These are phyloP conservation scores for Catharus ustulatus DNA, from an alignment of 2,797 vertebrate genomes.

Conservation along the genomic window DNA sequence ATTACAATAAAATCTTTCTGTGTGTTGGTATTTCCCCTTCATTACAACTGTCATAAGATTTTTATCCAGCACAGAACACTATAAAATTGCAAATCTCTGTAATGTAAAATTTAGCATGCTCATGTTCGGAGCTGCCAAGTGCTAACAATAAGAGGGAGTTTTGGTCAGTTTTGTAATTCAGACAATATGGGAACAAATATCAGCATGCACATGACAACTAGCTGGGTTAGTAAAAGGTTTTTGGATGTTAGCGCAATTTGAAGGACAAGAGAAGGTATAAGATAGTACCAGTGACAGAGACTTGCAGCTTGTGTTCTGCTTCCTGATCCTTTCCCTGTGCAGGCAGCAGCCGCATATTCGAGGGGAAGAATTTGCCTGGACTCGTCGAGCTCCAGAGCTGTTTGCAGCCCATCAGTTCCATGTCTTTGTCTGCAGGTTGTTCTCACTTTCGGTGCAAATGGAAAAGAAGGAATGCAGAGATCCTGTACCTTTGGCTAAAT, in stretches of 20 bases:
- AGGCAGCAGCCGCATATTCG: background rate
- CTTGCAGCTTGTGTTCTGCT: background rate
- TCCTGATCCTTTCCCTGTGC: background rate
- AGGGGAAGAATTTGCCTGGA: background rate
- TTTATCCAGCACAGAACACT: background rate
- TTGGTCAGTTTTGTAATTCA: background rate
- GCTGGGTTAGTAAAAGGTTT: background rate
- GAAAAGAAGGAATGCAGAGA: background rate
- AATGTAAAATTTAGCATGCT: background rate
- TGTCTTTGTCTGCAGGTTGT: background rate
- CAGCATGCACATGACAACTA: background rate
- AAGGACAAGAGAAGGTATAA: background rate
- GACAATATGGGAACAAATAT: background rate
- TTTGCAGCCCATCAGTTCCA: background rate
- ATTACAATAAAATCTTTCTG: background rate
- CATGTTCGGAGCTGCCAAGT: background rate
- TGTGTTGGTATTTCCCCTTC: background rate
- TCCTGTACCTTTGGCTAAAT: background rate
- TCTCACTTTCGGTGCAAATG: background rate
- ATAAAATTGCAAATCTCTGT: background rate
- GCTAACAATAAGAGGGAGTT: background rate
- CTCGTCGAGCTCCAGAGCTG: accelerated
- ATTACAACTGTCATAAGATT: background rate
- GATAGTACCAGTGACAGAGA: background rate
- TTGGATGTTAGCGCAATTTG: background rate